phyloP scores from a whole-genome alignment of 1,140 invertebrate genomes.

The silkworm (Bombyx mori) region ASM3026992v2 NC_085108.1:7715501-7716000 shows the following conservation, averaged over 20 bases:
- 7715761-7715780: constrained; percentile 4
- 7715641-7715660: constrained; percentile 3
- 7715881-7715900: too few species aligned
- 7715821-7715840: neutral
- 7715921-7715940: too few species aligned
- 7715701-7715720: constrained; percentile 46
- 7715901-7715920: too few species aligned
- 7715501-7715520: too few species aligned
- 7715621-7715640: neutral
- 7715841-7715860: neutral
- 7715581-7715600: constrained; percentile 23
- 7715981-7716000: too few species aligned
- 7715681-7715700: constrained; percentile 40
- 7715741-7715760: constrained; percentile 33
- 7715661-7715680: constrained; percentile 29
- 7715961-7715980: too few species aligned
- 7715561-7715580: constrained; percentile 17
- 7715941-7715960: too few species aligned
- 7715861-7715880: neutral
- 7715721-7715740: constrained; percentile 39
- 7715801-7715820: neutral
- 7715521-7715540: neutral
- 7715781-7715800: neutral
- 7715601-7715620: constrained; percentile 21
- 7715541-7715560: constrained; percentile 26